These are phyloP conservation scores for Germaria angustata DNA, from an alignment of 2,888 invertebrate species.

Conservation along the genomic window DNA sequence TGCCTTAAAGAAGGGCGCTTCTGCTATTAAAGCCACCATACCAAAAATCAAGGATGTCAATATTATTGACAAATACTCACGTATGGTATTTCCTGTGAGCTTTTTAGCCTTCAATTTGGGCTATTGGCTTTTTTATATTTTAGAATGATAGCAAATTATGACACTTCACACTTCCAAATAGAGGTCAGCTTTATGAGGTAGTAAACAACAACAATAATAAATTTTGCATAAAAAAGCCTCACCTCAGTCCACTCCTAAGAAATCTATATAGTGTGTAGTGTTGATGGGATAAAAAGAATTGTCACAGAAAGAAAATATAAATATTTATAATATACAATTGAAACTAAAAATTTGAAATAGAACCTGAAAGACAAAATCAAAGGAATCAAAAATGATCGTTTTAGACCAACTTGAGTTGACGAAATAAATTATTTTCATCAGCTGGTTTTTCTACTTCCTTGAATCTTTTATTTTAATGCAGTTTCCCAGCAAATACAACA, in stretches of 20 bases:
- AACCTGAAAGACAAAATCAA: no score
- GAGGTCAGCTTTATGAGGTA: conserved; percentile 31
- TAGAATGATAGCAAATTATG: conserved; percentile 81
- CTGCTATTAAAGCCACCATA: conserved; percentile 92
- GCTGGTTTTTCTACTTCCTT: no score
- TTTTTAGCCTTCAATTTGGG: conserved; percentile 97
- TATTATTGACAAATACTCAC: conserved; percentile 97
- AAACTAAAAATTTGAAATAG: no score
- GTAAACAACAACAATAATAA: not conserved
- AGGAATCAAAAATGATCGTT: no score
- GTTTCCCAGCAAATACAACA: no score
- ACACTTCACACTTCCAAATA: conserved; percentile 72
- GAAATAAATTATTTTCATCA: no score
- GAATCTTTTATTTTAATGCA: no score
- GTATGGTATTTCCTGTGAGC: conserved; percentile 96
- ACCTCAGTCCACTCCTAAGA: conserved; percentile 24
- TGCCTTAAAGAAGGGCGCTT: conserved; percentile 90
- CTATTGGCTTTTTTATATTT: conserved; percentile 96
- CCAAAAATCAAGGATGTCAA: conserved; percentile 99
- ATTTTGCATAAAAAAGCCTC: not conserved
- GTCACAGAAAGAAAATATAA: conserved; percentile 1
- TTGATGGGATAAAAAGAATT: conserved; percentile 22
- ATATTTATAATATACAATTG: no score
- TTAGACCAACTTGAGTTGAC: no score
- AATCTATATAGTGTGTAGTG: conserved; percentile 60